Base-by-base conservation (phyloP, 2,888 invertebrate genomes). In the Sicus ferrugineus region DNA sequence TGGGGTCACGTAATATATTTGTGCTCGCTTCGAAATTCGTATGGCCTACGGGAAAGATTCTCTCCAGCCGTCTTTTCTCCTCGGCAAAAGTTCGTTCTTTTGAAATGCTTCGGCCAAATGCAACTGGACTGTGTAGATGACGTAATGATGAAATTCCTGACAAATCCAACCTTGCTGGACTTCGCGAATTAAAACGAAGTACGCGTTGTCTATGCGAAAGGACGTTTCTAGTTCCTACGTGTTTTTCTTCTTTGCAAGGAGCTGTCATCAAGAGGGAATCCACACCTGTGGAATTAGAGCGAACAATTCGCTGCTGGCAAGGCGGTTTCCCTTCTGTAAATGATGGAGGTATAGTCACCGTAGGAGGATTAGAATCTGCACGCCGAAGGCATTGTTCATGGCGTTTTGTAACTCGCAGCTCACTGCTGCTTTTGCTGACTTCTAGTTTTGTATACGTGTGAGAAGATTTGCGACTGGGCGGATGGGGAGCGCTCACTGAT, bases 391-490 rank as follows among this genome's bases (percentile, higher is more conserved):
- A 85, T 67, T 81, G 81, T 64, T 83, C 83, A 72, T 85, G 84
- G 0, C 83, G 79, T 7, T 77, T 77, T 28, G 68, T 58, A 42
- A 63, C 66, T n/a, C 46, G 75, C 71, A 72, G 78, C 28, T 9
- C 14, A 14, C 11, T 23, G 54, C 2, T 28, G 14, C 14, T 23
- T 54, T 54, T 23, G 54, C 54, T 54, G 14, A 28, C 54, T 26
- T 11, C 16, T 30, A 75, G 70, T 0, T 79, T 76, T 21, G 78
- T 80, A 77, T 89, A 90, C 0, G 78, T 79, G 77, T 89, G 89
- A 0, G 94, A 94, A 0, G 94, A 94, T 74, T 89, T 89, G 1
- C 94, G 88, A 81, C 90, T 88, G 0, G 94, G 94, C 0, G 94
- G 94, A 16, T 94, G 94, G 0, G 94, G 94, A 16, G 93, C n/a